Conservation (phyloP, 2,797 vertebrate species). For the Bovichtus variegatus region DNA sequence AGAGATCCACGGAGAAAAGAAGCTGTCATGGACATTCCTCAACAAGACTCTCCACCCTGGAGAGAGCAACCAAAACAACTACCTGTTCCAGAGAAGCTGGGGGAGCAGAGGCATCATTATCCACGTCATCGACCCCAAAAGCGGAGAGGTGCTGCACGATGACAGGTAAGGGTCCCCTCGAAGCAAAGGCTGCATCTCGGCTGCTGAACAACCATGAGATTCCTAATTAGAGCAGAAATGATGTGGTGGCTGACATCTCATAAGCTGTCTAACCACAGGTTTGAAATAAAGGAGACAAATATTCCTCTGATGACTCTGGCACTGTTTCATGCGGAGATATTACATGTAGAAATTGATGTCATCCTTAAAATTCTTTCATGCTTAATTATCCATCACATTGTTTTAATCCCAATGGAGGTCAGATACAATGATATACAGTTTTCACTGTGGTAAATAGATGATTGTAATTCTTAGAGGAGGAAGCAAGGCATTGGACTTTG, state of each 20-base stretch:
- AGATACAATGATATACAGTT: constrained; percentile 1
- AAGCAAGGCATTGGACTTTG: background rate
- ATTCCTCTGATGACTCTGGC: constrained; percentile 14
- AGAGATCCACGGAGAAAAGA: constrained; percentile 91
- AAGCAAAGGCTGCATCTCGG: background rate
- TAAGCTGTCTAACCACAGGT: constrained; percentile 3
- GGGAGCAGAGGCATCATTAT: constrained; percentile 94
- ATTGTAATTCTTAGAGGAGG: background rate
- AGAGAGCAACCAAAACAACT: constrained; percentile 90
- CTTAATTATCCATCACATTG: constrained; percentile 3
- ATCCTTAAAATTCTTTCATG: constrained; percentile 25
- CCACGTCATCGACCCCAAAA: constrained; percentile 90
- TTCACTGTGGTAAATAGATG: constrained; percentile 16
- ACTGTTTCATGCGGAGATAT: constrained; percentile 27
- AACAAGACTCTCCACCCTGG: constrained; percentile 92
- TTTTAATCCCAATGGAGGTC: constrained; percentile 10
- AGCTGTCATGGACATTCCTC: constrained; percentile 95
- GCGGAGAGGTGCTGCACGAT: constrained; percentile 87
- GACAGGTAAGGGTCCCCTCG: constrained; percentile 82
- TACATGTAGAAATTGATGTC: constrained; percentile 16
- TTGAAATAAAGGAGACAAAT: constrained; percentile 31
- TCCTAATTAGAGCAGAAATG: constrained; percentile 18
- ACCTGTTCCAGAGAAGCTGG: constrained; percentile 94
- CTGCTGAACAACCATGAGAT: background rate
- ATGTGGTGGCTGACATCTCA: constrained; percentile 7